Base-by-base conservation (phyloP, 2,797 vertebrate genomes). In the Acanthiza pusilla region DNA sequence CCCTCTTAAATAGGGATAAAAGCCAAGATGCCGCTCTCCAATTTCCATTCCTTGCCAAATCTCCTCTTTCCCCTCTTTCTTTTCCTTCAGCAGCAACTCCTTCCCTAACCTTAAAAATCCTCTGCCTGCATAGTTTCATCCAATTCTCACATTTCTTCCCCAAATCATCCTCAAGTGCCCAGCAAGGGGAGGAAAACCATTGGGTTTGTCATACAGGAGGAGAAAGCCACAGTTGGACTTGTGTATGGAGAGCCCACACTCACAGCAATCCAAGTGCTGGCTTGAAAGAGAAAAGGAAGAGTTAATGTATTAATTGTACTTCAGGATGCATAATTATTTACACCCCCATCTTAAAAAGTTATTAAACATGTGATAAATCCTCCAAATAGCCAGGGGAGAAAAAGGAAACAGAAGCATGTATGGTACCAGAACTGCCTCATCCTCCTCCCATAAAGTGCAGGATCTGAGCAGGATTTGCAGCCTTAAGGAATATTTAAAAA, bases 341-440 rank as follows among this genome's bases (percentile, higher is more conserved):
- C 18, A 48, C 38, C 61, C 74, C 54, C 12, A 16, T 30, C 84
- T 82, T 66, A 80, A 66, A 54, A 76, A 29, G 61, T 40, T 67
- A 53, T 43, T 36, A 65, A 67, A 48, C 19, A 26, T 1, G 42
- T 36, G 68, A 53, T 38, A 93, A 91, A 92, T 58, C 60, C 57
- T 54, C 38, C 40, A 60, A 53, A 60, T 2, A 70, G 26, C 9
- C 3, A 8, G 19, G 11, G 4, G 38, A 54, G n/a, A 72, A 72
- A 67, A 95, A 43, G 21, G 12, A 78, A 32, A 47, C 19, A 67
- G 29, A 32, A 27, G 27, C 22, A 47, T 0, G 2, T 29, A 13
- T 0, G 0, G 15, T n/a, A 87, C 55, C n/a, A 16, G 36, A 3
- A 6, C 14, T 0, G 0, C 47, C 47, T 89, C 48, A 72, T 77